These are phyloP conservation scores for Chloroclysta siterata DNA, from an alignment of 2,888 invertebrate species.

Conservation along the genomic window DNA sequence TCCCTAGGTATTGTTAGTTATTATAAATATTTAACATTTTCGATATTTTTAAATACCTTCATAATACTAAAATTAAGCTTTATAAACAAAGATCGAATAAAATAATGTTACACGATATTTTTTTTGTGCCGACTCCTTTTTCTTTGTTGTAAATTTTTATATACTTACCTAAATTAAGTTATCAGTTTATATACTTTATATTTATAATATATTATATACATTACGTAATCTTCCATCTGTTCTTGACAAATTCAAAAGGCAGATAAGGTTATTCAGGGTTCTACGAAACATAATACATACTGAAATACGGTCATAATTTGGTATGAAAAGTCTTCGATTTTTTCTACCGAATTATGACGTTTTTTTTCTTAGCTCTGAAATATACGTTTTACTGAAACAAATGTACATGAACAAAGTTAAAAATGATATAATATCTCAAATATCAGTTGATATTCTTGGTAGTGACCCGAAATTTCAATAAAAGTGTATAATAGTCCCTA, in stretches of 20 bases:
- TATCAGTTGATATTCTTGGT: no score
- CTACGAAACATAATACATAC: no score
- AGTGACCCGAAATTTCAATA: no score
- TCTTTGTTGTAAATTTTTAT: conserved; percentile 1
- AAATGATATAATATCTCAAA: no score
- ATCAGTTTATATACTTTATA: neutral
- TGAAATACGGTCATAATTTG: no score
- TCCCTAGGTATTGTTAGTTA: conserved; percentile 2
- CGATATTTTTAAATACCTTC: conserved; percentile 11
- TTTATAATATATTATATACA: conserved; percentile 2
- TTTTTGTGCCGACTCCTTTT: conserved; percentile 10
- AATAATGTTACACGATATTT: conserved; percentile 1
- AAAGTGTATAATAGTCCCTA: no score
- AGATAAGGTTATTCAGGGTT: neutral
- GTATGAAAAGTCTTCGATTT: no score
- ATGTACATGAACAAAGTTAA: no score
- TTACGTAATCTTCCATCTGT: neutral
- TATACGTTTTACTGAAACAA: no score
- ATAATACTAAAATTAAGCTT: conserved; percentile 15
- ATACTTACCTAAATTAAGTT: neutral
- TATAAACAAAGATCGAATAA: conserved; percentile 4
- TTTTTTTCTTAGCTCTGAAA: no score
- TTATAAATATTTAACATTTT: conserved; percentile 32
- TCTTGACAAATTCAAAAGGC: neutral
- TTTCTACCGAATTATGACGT: no score